Percentiles rank a stretch among this genome's conserved stretches.
phyloP scores from a whole-genome alignment of 1,140 invertebrate species.

The Procambarus virginalis region DNA sequence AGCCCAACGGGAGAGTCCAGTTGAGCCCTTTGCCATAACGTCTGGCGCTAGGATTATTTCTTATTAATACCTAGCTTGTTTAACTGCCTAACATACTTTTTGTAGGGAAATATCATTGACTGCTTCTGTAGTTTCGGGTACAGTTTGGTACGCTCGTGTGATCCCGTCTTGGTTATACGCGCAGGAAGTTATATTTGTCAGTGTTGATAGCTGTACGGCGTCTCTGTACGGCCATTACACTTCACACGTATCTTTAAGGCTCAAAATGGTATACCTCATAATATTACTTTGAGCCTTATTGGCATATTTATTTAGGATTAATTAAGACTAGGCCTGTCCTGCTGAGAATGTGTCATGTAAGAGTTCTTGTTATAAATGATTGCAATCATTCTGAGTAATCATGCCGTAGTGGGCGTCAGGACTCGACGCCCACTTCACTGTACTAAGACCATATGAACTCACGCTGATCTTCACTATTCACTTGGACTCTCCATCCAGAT shows the following conservation, averaged over 20 bases:
- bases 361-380: constrained; percentile 25
- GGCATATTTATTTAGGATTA: constrained; percentile 17
- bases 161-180: no score
- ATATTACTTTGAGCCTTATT: background rate
- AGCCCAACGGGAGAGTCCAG: constrained; percentile 42
- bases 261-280: background rate
- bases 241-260: constrained; percentile 40
- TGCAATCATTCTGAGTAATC: constrained; percentile 28
- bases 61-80: background rate
- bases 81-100: background rate
- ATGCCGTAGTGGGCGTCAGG: constrained; percentile 7
- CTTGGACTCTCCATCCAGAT: background rate
- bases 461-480: background rate
- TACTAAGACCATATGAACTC: constrained; percentile 3
- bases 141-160: no score
- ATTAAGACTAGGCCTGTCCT: constrained; percentile 43
- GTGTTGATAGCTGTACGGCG: constrained; percentile 1
- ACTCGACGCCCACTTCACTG: background rate
- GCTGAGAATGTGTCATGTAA: constrained; percentile 25
- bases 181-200: background rate
- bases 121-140: background rate
- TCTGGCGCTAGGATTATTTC: constrained; percentile 14
- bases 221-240: constrained; percentile 40
- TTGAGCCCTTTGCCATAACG: constrained; percentile 18
- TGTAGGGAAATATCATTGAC: background rate